Evolutionary conservation across 2,888 invertebrate species (phyloP).

Genomic region (Caenorhabditis japonica): DNA sequence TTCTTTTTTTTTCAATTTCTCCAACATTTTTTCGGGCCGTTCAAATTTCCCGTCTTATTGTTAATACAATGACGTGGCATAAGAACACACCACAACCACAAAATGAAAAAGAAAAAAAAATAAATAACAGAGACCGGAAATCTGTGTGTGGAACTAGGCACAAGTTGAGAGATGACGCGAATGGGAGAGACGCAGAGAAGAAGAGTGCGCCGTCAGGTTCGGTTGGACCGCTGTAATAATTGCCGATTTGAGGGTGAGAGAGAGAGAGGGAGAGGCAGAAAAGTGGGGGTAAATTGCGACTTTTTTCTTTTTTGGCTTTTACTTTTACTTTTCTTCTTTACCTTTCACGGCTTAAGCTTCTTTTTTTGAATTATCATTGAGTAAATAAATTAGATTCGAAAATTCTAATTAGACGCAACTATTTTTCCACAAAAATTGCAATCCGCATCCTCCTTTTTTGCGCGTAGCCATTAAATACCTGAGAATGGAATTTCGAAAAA

Average conservation of each 20-base stretch:
- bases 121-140: too few relatives aligned
- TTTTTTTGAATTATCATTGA: too few relatives aligned
- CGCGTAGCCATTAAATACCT: too few relatives aligned
- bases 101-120: not conserved
- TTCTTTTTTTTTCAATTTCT: not conserved
- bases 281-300: not conserved
- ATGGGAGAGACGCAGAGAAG: not conserved
- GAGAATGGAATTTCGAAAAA: too few relatives aligned
- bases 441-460: too few relatives aligned
- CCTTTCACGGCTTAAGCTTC: too few relatives aligned
- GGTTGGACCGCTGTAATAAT: slow-evolving; percentile 35
- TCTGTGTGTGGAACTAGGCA: not conserved
- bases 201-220: slow-evolving; percentile 13
- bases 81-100: slow-evolving; percentile 1
- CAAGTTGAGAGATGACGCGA: not conserved
- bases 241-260: slow-evolving; percentile 18
- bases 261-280: not conserved
- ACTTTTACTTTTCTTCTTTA: too few relatives aligned
- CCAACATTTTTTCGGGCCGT: not conserved
- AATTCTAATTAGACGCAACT: too few relatives aligned
- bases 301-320: slow-evolving; percentile 5
- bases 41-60: too few relatives aligned
- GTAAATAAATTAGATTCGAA: too few relatives aligned
- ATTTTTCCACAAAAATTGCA: too few relatives aligned
- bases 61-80: not conserved